Base-by-base conservation (phyloP, 2,797 vertebrate species). In the Catharus ustulatus region DNA sequence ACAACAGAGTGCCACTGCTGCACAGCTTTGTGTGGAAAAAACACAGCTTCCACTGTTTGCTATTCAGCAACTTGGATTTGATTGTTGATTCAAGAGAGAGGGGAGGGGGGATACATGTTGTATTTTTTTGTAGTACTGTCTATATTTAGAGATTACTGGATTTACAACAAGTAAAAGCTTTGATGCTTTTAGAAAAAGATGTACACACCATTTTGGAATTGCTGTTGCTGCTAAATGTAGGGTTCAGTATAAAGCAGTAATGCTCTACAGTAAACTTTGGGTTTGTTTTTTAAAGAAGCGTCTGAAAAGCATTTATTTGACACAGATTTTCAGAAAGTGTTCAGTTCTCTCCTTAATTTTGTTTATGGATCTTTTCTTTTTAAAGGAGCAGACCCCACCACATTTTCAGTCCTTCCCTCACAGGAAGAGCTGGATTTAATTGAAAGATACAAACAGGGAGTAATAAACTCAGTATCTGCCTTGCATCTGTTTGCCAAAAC, bases 401-500 rank as follows among this genome's bases (percentile, higher is more conserved):
- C 84, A 10, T 81, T 91, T 42, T 72, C 95, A 64, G 88, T 73
- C 10, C 58, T 95, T 89, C 84, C 90, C 62, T 84, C 96, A 7
- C 96, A 98, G 80, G 64, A 90, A 34, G 74, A 97, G 45, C 87
- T 97, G 67, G 94, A 89, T 29, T 95, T 99, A 67, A 98, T 99
- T 45, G 95, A 97, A 38, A 98, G 94, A 64, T 99, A 99, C 74
- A 97, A 61, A 79, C 64, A 91, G 36, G 98, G 98, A 21, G 87
- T 97, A 45, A 97, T 97, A 10, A 97, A 99, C 10, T 96, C 99
- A 1, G 97, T 99, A 13, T 98, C 98, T 40, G 97, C 99, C 40
- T 97, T 99, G 48, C 95, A 99, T 95, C 97, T 98, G 76, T 98
- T 99, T 48, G 98, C 98, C 15, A 97, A 98, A 42, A 95, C 97